Evolutionary conservation across 2,888 invertebrate genomes (phyloP), one percentile per base, ranked within the genome.

Genomic region (Sinelater perroti): DNA sequence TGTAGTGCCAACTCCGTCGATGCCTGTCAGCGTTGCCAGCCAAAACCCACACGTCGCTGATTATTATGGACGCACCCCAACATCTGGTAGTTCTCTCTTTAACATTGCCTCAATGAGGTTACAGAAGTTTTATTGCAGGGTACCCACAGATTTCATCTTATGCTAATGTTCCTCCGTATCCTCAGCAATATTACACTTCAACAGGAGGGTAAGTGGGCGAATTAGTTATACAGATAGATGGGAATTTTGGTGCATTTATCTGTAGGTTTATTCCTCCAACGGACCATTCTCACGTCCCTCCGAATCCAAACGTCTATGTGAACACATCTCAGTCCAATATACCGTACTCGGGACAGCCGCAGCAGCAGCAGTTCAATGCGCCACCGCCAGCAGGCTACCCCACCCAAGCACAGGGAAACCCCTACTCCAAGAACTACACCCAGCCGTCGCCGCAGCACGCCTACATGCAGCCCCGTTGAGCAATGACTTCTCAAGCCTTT

Each of bases 361-460:
- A 72, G 38, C 72, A 72, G 38, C 72, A 74, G 54, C 70, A 70
- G 52, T 64, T 57, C 51, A 61, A 51, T 49, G 49, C 54, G 26
- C 54, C 62, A 2, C 60, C 70, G 3, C 60, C 69, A n/a, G 62
- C 68, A 53, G 65, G 64, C 36, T 62, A 61, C 26, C 56, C 63
- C 35, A 63, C 61, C 7, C 69, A 68, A 53, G 63, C 56, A 21
- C 74, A 73, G 63, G 72, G 63, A 30, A 77, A 77, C 59, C 77
- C 77, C 4, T 77, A 77, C 59, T 72, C 75, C 1, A 77, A 77
- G 63, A 70, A 70, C 30, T 77, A 72, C 54, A 70, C 70, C 17
- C 74, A 74, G 61, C 72, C 72, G 3, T 68, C 71, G 13, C 69
- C 71, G 8, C 70, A 70, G 49, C 77, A 75, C 35, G 70, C 67